A percentile compares a stretch with the other conserved stretches of the same genome.
These are phyloP conservation scores for Leptinotarsa tumamoca DNA, from an alignment of 2,888 invertebrate genomes.

Conservation along the genomic window DNA sequence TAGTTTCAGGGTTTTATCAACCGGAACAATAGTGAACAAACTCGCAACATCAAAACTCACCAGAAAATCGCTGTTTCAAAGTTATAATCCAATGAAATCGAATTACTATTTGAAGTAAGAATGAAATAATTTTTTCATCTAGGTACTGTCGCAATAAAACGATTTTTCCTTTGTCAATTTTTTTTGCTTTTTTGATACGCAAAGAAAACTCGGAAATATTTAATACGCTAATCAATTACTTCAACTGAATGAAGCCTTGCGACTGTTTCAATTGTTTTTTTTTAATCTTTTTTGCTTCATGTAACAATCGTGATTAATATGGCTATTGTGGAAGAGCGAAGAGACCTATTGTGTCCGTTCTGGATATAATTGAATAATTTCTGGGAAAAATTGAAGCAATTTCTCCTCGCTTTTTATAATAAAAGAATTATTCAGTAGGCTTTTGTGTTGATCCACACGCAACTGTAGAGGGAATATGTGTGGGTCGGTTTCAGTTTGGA, in stretches of 20 bases:
- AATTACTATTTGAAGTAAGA: too few relatives aligned
- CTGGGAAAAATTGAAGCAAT: neutral
- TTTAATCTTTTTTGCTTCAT: neutral
- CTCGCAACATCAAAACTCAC: too few relatives aligned
- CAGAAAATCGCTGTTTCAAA: too few relatives aligned
- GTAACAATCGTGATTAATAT: neutral
- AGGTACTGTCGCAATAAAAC: neutral
- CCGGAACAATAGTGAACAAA: too few relatives aligned
- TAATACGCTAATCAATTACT: neutral
- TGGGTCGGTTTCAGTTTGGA: neutral
- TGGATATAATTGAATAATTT: conserved; percentile 9
- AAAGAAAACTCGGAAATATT: neutral
- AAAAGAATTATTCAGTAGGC: neutral
- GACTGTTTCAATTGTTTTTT: conserved; percentile 7
- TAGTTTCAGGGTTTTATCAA: too few relatives aligned
- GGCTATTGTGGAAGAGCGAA: conserved; percentile 1
- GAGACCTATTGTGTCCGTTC: neutral
- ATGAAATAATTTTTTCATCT: too few relatives aligned
- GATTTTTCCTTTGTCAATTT: neutral
- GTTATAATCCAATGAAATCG: too few relatives aligned
- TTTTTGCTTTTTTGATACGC: neutral
- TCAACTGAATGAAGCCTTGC: neutral
- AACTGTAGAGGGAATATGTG: neutral
- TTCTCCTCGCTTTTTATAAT: conserved; percentile 2
- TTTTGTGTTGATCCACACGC: neutral